These are phyloP conservation scores for Tenthredo scrophulariae DNA, from an alignment of 2,888 invertebrate species.

Conservation along the genomic window DNA sequence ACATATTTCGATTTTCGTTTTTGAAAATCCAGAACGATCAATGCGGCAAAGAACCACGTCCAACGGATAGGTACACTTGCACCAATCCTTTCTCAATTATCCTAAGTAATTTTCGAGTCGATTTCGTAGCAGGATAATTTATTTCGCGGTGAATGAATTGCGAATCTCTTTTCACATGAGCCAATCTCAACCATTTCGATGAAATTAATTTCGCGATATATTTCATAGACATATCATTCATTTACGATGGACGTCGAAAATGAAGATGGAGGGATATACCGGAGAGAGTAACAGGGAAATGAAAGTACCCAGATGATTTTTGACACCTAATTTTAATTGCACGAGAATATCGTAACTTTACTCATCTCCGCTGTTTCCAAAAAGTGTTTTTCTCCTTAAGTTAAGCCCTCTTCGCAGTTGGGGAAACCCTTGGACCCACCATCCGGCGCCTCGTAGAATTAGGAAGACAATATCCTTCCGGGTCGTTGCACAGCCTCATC, in stretches of 20 bases:
- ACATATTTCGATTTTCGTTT: background rate
- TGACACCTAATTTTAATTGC: background rate
- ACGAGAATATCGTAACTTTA: background rate
- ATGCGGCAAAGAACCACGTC: background rate
- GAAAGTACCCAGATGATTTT: background rate
- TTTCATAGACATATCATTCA: background rate
- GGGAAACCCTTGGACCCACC: conserved; percentile 9
- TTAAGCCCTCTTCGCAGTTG: background rate
- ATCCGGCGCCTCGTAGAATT: conserved; percentile 30
- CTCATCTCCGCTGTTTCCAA: background rate
- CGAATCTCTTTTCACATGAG: background rate
- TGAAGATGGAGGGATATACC: background rate
- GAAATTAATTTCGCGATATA: background rate
- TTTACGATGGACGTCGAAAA: background rate
- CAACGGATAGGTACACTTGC: background rate
- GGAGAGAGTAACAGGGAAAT: background rate
- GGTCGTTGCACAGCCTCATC: background rate
- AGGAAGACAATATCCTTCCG: conserved; percentile 47
- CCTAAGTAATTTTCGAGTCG: background rate
- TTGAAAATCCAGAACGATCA: background rate
- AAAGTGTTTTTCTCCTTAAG: background rate
- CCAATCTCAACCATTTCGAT: background rate
- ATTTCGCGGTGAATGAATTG: background rate
- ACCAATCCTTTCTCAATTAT: background rate
- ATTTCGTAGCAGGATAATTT: background rate